Evolutionary conservation across 2,113 vertebrate species (phyloP).

Genomic region (Neogale vison): DNA sequence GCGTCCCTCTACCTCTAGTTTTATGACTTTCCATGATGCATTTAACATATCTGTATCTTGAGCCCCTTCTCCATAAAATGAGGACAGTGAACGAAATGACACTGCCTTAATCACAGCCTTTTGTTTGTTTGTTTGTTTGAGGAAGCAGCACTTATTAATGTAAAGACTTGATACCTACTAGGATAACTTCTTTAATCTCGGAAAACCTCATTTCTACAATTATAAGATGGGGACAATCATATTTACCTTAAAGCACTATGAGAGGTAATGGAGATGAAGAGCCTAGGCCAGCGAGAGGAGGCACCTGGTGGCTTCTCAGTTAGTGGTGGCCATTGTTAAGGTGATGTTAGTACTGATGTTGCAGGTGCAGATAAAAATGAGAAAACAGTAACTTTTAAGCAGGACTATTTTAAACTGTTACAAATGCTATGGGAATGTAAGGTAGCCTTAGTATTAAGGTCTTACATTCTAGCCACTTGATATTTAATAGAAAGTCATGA

Average conservation of each 20-base stretch:
- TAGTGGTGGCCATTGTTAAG: not conserved
- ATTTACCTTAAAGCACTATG: not conserved
- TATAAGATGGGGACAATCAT: not conserved
- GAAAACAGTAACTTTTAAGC: not conserved
- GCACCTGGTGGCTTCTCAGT: not conserved
- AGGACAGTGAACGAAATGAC: not conserved
- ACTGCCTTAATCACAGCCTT: not conserved
- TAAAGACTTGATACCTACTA: slow-evolving; percentile 4
- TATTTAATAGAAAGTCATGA: not conserved
- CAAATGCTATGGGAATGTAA: not conserved
- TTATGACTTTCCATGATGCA: not conserved
- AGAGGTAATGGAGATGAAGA: not conserved
- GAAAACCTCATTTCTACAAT: not conserved
- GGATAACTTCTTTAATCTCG: not conserved
- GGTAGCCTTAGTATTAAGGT: not conserved
- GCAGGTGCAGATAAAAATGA: not conserved
- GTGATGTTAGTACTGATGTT: not conserved
- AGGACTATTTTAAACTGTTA: not conserved
- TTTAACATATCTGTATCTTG: not conserved
- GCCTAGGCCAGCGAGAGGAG: not conserved
- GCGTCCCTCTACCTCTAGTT: not conserved
- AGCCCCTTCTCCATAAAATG: not conserved
- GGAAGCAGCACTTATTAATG: not conserved
- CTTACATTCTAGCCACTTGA: not conserved
- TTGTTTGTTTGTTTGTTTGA: slow-evolving; percentile 5